A percentile compares a stretch with the other conserved stretches of the same genome.
Evolutionary conservation across 2,113 vertebrate genomes (phyloP).

Genomic region (Cnemophilus loriae): DNA sequence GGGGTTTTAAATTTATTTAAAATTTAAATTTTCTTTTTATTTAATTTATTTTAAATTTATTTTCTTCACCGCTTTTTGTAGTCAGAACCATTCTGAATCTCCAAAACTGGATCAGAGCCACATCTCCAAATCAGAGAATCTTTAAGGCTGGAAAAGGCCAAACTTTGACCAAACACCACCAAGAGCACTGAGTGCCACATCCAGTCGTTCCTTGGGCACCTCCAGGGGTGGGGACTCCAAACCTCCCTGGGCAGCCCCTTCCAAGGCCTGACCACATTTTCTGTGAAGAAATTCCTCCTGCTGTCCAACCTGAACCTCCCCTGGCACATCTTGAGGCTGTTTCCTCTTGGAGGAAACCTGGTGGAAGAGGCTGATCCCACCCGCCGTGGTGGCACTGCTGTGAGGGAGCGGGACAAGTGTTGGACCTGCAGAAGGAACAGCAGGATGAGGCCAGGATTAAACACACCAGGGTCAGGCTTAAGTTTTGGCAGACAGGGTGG

Average conservation of each 20-base stretch:
- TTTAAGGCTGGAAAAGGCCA: not conserved
- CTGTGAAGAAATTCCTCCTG: not conserved
- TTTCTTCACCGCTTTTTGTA: not conserved
- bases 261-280: not conserved
- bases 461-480: not conserved
- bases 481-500: not conserved
- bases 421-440: not conserved
- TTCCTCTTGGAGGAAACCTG: not conserved
- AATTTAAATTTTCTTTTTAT: no score
- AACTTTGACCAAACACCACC: not conserved
- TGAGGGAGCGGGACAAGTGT: not conserved
- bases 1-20: rapidly evolving
- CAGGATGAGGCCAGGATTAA: not conserved
- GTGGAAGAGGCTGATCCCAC: not conserved
- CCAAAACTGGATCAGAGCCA: not conserved
- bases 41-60: not conserved
- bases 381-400: not conserved
- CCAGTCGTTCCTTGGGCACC: not conserved
- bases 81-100: not conserved
- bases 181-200: not conserved
- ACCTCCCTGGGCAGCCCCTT: not conserved
- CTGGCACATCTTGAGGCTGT: not conserved
- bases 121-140: not conserved
- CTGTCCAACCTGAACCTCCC: not conserved
- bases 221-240: not conserved